Percentiles rank a stretch among this genome's conserved stretches.
phyloP scores from a whole-genome alignment of 2,113 vertebrate genomes.

The Ophthalmolycus amberensis region DNA sequence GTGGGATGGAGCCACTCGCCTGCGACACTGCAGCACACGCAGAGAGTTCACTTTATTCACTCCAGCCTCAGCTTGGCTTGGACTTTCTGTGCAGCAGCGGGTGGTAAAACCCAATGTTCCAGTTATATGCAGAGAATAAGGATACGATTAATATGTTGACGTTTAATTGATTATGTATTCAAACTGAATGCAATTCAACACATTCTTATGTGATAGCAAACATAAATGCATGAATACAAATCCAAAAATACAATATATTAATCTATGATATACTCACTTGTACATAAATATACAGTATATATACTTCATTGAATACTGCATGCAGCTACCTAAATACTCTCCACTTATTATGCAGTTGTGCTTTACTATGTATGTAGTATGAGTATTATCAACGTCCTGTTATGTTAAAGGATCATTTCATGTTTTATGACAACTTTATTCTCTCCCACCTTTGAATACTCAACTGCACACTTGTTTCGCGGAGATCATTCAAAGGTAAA shows the following conservation, averaged over 20 bases:
- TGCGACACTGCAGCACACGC: slow-evolving; percentile 5
- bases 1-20: slow-evolving; percentile 18
- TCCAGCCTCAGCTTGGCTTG: neutral
- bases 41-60: neutral
- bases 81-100: neutral
- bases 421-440: too few species aligned
- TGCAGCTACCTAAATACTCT: neutral
- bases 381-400: too few species aligned
- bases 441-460: too few species aligned
- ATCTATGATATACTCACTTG: neutral
- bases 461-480: too few species aligned
- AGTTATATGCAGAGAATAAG: neutral
- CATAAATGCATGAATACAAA: neutral
- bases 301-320: too few species aligned
- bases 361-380: neutral
- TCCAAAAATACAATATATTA: neutral
- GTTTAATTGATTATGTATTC: neutral
- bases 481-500: too few species aligned
- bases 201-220: neutral
- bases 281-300: neutral
- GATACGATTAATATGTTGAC: neutral
- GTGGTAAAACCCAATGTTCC: neutral
- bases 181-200: neutral
- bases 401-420: too few species aligned
- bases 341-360: neutral